phyloP scores from a whole-genome alignment of 1,140 invertebrate genomes.

The Conopomorpha cramerella region DNA sequence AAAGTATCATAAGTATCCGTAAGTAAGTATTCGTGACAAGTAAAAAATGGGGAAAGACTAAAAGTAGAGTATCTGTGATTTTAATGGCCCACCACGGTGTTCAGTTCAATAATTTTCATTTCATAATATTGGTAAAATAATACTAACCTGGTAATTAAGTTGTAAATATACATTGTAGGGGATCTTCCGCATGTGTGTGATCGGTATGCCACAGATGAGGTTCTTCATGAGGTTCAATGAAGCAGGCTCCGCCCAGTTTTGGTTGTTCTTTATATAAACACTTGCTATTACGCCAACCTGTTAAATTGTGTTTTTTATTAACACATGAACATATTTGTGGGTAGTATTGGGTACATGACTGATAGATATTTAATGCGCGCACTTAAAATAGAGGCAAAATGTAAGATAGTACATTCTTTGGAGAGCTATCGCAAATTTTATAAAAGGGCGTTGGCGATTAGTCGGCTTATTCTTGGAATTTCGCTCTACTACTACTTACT shows the following conservation, averaged over 20 bases:
- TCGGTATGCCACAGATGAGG: constrained; percentile 36
- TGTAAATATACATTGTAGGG: constrained; percentile 24
- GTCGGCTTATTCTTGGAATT: background rate
- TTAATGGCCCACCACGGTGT: no score
- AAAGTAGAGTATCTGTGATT: no score
- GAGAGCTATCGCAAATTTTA: background rate
- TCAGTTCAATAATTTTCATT: no score
- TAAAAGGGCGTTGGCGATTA: background rate
- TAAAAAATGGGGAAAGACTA: no score
- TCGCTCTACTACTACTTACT: no score
- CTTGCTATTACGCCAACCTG: constrained; percentile 39
- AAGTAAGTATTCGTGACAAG: no score
- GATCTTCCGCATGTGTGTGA: constrained; percentile 29
- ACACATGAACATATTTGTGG: no score
- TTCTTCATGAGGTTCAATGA: constrained; percentile 46
- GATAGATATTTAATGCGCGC: background rate
- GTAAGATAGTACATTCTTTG: background rate
- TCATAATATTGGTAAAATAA: background rate
- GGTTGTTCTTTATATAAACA: constrained; percentile 24
- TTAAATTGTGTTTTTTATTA: background rate
- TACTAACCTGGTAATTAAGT: constrained; percentile 31
- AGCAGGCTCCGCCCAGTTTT: constrained; percentile 20
- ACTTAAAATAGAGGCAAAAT: background rate
- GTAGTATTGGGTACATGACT: no score
- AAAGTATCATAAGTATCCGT: no score